Conservation (phyloP, 1,140 invertebrate genomes). For the Orussus abietinus region DNA sequence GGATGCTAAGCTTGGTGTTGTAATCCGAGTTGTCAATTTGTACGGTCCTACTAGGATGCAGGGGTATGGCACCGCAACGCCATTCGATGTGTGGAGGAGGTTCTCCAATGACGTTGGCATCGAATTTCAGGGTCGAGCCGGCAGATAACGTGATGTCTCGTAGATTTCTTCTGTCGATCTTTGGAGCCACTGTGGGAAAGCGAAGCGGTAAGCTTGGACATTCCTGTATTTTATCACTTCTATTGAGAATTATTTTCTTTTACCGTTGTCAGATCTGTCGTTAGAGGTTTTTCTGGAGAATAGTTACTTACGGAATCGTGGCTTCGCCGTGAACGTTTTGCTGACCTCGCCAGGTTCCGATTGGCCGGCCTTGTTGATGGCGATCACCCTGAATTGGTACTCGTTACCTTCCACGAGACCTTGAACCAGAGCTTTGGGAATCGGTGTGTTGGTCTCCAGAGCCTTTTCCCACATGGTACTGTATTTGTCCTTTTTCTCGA, state of each 20-base stretch:
- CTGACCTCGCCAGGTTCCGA: constrained; percentile 84
- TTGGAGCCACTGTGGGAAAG: constrained; percentile 75
- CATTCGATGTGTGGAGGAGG: constrained; percentile 87
- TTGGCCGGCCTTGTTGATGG: constrained; percentile 90
- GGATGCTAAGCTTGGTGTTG: constrained; percentile 81
- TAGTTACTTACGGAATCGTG: constrained; percentile 69
- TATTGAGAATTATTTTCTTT: too few relatives aligned
- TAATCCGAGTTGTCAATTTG: constrained; percentile 82
- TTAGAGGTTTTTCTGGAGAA: too few relatives aligned
- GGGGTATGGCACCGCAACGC: constrained; percentile 66
- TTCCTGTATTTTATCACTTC: too few relatives aligned
- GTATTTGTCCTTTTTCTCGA: constrained; percentile 97
- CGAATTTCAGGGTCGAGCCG: constrained; percentile 87
- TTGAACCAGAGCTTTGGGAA: constrained; percentile 71
- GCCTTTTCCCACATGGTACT: constrained; percentile 90
- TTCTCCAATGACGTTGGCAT: constrained; percentile 87
- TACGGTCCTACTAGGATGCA: constrained; percentile 59
- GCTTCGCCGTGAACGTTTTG: constrained; percentile 88
- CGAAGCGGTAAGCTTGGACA: too few relatives aligned
- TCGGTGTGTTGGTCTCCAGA: constrained; percentile 69
- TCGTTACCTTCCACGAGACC: constrained; percentile 95
- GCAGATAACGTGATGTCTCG: constrained; percentile 86
- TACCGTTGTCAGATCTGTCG: too few relatives aligned
- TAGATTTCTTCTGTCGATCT: constrained; percentile 90
- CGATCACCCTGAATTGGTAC: constrained; percentile 97